A percentile compares a stretch with the other conserved stretches of the same genome.
Conservation (phyloP, 2,113 vertebrate genomes). For the Carassius carassius region DNA sequence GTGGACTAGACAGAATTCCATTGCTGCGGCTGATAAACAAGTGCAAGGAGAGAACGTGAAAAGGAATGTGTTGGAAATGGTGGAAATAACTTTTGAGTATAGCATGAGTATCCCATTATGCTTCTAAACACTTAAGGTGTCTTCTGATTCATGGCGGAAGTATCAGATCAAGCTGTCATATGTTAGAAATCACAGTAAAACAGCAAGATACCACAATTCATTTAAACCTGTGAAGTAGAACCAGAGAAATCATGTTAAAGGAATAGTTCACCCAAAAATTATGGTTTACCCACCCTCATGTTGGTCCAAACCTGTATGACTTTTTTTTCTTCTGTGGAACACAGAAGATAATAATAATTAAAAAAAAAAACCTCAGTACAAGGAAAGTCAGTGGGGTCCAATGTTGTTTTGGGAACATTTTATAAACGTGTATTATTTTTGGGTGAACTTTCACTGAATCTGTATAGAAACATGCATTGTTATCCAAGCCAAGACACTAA, state of each 20-base stretch:
- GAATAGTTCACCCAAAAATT: neutral
- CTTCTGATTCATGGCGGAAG: constrained; percentile 12
- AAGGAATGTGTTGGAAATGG: constrained; percentile 58
- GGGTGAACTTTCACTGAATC: neutral
- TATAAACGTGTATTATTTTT: neutral
- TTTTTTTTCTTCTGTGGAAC: neutral
- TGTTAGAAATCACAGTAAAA: constrained; percentile 11
- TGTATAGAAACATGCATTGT: constrained; percentile 1
- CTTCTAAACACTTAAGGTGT: constrained; percentile 15
- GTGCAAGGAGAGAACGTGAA: constrained; percentile 51
- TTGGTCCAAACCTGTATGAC: neutral
- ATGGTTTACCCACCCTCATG: neutral
- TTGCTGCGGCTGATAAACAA: constrained; percentile 49
- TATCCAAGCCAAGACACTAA: neutral
- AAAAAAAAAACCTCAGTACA: neutral
- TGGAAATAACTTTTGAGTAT: constrained; percentile 56
- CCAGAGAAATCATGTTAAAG: neutral
- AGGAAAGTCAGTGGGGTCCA: neutral
- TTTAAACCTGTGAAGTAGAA: constrained; percentile 13
- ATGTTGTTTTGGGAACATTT: neutral
- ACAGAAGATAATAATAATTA: neutral
- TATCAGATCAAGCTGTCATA: constrained; percentile 2
- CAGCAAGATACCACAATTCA: neutral
- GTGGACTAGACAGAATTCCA: constrained; percentile 49
- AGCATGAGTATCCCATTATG: constrained; percentile 18